Evolutionary conservation across 1,140 invertebrate genomes (phyloP).

Genomic region (Diploscapter pachys): DNA sequence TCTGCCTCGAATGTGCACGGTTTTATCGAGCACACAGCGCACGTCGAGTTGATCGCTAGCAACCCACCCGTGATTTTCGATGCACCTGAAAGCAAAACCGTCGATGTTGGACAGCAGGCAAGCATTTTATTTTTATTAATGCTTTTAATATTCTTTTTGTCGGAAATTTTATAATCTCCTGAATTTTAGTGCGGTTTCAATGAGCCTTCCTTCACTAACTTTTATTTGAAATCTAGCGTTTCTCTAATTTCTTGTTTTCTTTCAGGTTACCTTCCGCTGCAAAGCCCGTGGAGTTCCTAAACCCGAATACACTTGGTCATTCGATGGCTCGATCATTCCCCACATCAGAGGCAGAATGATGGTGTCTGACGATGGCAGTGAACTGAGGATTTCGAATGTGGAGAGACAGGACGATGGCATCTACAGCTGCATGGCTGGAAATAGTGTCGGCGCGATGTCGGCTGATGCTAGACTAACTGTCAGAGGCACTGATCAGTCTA

Average conservation of each 20-base stretch:
- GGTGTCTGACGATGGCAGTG: constrained; percentile 47
- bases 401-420: constrained; percentile 43
- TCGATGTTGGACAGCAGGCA: constrained; percentile 20
- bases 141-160: too few relatives aligned
- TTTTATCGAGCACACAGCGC: constrained; percentile 14
- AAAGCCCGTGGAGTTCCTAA: constrained; percentile 34
- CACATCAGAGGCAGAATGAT: constrained; percentile 32
- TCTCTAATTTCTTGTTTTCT: neutral
- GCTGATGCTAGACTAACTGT: constrained; percentile 30
- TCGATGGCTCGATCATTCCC: constrained; percentile 54
- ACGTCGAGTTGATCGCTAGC: constrained; percentile 15
- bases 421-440: constrained; percentile 56
- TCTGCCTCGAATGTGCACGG: constrained; percentile 42
- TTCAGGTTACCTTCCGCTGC: constrained; percentile 34
- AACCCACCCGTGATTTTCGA: constrained; percentile 30
- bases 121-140: neutral
- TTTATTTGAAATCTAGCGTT: neutral
- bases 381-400: constrained; percentile 43
- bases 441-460: constrained; percentile 32
- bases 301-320: constrained; percentile 53
- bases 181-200: too few relatives aligned
- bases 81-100: constrained; percentile 15
- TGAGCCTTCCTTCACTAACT: too few relatives aligned
- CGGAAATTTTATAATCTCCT: too few relatives aligned
- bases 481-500: neutral